Base-by-base conservation (phyloP, 2,888 invertebrate genomes). In the Phymatocera aterrima region DNA sequence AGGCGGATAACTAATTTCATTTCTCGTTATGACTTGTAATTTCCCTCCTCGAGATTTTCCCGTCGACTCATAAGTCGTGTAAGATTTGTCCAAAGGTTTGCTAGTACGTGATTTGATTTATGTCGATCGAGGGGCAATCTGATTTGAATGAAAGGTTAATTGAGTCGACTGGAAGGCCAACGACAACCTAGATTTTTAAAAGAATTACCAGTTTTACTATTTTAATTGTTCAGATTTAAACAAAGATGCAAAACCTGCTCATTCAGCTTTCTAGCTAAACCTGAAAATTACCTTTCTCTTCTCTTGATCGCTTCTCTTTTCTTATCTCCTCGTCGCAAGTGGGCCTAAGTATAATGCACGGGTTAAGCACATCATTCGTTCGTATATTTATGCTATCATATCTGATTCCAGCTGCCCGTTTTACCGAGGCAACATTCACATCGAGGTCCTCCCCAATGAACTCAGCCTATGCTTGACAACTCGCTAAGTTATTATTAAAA, bases 271-370 rank as follows among this genome's bases (percentile, higher is more conserved):
- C 61, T 64, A 64, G 61, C 37, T 64, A 37, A 64, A 64, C 61
- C 61, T 64, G 61, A 64, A 37, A 64, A 64, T 64, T 64, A n/a
- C 61, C 61, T 64, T 37, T 64, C 61, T 64, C 61, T 37, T 64
- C 34, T 37, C 15, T 24, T n/a, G n/a, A n/a, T 57, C 57, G 57
- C 28, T 57, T 28, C 57, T 57, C 28, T 28, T 57, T 15, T 37
- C 61, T 64, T 37, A 64, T 37, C 61, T 64, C 18, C 37, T 37
- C 37, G 10, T 21, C 18, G 37, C 61, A 37, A 64, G 34, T 64
- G 37, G 61, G 61, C 37, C 37, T 64, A 64, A 64, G 61, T 37
- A 37, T n/a, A 5, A n/a, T 18, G 37, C 8, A 64, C 37, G 61
- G 37, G 37, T 64, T 64, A 64, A 21, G 37, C 61, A 31, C 37